Base-by-base conservation (phyloP, 1,140 invertebrate species). In the Pantala flavescens region DNA sequence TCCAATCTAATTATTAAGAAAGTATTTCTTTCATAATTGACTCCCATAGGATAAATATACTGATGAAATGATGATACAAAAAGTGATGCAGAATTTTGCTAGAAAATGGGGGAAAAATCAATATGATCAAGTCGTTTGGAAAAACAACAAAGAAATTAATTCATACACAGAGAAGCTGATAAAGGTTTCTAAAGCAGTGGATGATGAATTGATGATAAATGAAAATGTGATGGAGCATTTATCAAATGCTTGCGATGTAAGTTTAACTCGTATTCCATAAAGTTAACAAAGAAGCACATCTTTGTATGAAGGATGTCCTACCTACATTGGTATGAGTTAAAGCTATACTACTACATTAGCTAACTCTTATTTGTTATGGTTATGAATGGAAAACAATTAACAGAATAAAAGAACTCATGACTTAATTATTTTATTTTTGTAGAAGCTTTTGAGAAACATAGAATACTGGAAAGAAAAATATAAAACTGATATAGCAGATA, bases 391-490 rank as follows among this genome's bases (percentile, higher is more conserved):
- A n/a, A n/a, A n/a, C n/a, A n/a, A n/a, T n/a, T n/a, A n/a, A n/a
- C n/a, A n/a, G n/a, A n/a, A n/a, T n/a, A n/a, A n/a, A n/a, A n/a
- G n/a, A n/a, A n/a, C n/a, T n/a, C n/a, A n/a, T n/a, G n/a, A n/a
- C n/a, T n/a, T n/a, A n/a, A n/a, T n/a, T n/a, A n/a, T n/a, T n/a
- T n/a, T 9, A 36, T 36, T 36, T 9, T 5, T 36, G 9, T 36
- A 36, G 28, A 36, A 36, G 9, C 28, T 36, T 9, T 36, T 9
- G 9, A 36, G 28, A 36, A 36, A 36, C 28, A 79, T 78, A 21
- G 76, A 75, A 19, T 75, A 80, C 21, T 84, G 83, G 82, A 75
- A 74, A 7, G 73, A 79, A 55, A 78, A 79, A 28, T 79, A 81
- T 71, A 75, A 78, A 36, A 71, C 71, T 7, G 83, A 84, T 77